Evolutionary conservation across 2,113 vertebrate genomes (phyloP).

Genomic region (Sphyrna mokarran): DNA sequence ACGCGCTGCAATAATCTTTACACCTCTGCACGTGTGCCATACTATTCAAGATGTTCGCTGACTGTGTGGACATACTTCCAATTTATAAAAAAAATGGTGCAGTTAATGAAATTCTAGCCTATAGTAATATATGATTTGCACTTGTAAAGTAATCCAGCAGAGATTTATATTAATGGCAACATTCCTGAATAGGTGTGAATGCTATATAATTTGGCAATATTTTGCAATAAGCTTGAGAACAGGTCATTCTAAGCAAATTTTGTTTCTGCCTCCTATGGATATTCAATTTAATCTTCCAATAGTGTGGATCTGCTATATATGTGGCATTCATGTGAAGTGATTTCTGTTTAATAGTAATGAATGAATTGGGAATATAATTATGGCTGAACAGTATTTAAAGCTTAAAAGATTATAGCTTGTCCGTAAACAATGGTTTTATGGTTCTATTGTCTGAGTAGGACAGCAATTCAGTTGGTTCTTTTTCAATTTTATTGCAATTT

Average conservation of each 20-base stretch:
- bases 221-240: not conserved
- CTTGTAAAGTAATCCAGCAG: not conserved
- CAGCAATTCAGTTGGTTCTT: not conserved
- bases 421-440: not conserved
- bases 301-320: not conserved
- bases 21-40: not conserved
- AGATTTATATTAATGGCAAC: not conserved
- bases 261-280: not conserved
- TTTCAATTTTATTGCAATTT: not conserved
- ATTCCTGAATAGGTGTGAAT: not conserved
- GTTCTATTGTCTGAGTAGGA: not conserved
- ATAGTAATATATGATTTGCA: not conserved
- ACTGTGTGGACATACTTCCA: not conserved
- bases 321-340: not conserved
- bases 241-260: not conserved
- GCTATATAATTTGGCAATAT: not conserved
- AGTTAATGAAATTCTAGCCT: not conserved
- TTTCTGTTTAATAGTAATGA: not conserved
- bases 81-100: not conserved
- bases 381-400: not conserved
- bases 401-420: not conserved
- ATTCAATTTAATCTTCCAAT: not conserved
- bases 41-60: constrained; percentile 23
- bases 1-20: not conserved
- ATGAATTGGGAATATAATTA: not conserved